Conservation (phyloP, 2,888 invertebrate genomes). For the Agrochola circellaris region DNA sequence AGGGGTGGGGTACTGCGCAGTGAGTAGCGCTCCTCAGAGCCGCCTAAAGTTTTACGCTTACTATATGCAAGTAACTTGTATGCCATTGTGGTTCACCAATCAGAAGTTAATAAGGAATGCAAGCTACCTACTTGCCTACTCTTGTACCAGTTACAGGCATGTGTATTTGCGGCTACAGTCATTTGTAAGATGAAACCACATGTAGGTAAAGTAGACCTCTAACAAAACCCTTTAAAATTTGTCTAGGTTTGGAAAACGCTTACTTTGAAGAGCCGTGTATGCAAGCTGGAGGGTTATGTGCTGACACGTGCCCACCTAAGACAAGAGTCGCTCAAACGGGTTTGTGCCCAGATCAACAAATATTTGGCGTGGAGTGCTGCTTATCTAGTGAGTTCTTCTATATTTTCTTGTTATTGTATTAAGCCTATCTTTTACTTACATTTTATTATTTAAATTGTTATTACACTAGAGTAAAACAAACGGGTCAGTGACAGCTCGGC, state of each 20-base stretch:
- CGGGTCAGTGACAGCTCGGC: too few relatives aligned
- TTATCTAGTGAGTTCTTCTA: conserved; percentile 16
- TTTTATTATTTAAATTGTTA: too few relatives aligned
- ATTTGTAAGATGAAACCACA: not conserved
- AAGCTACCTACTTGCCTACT: too few relatives aligned
- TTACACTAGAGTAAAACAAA: too few relatives aligned
- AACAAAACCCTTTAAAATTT: not conserved
- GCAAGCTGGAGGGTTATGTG: conserved; percentile 21
- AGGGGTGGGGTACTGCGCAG: too few relatives aligned
- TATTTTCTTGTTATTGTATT: not conserved
- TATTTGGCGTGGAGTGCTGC: conserved; percentile 31
- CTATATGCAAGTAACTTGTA: too few relatives aligned
- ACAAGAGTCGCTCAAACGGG: not conserved
- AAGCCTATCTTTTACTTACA: not conserved
- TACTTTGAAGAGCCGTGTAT: conserved; percentile 28
- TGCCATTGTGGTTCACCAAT: too few relatives aligned
- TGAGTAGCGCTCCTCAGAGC: too few relatives aligned
- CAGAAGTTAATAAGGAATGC: too few relatives aligned
- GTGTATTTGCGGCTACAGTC: too few relatives aligned
- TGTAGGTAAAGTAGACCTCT: not conserved
- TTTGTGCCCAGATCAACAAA: conserved; percentile 25
- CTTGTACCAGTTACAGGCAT: too few relatives aligned
- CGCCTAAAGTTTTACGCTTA: too few relatives aligned
- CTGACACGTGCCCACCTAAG: conserved; percentile 1
- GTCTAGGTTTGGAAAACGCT: not conserved